Percentiles rank a stretch among this genome's conserved stretches.
Conservation (phyloP, 2,113 vertebrate species). For the Ramphastos sulfuratus region DNA sequence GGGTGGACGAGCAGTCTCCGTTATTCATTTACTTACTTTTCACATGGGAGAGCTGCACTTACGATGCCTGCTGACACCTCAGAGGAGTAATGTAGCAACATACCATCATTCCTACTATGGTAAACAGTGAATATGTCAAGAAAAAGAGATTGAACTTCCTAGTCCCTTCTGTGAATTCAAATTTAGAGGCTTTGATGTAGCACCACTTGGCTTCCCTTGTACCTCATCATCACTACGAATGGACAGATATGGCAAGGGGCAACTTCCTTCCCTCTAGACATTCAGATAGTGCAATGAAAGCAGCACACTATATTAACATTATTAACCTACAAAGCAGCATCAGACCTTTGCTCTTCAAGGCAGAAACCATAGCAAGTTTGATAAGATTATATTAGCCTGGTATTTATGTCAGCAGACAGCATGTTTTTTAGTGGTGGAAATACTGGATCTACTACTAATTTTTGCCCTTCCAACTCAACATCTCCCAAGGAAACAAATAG, state of each 20-base stretch:
- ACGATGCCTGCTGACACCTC: not conserved
- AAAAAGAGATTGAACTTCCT: not conserved
- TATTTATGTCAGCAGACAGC: not conserved
- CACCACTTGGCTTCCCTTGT: fast-evolving
- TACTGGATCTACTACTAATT: not conserved
- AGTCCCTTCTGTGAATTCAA: not conserved
- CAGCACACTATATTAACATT: not conserved
- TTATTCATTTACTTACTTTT: not conserved
- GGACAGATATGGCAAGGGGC: not conserved
- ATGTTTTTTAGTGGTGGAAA: not conserved
- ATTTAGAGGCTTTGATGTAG: not conserved
- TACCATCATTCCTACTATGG: not conserved
- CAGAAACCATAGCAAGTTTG: not conserved
- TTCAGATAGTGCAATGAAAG: not conserved
- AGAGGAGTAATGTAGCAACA: not conserved
- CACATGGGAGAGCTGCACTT: not conserved
- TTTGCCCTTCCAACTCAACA: not conserved
- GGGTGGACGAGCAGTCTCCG: not conserved
- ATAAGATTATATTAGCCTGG: not conserved
- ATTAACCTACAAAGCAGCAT: not conserved
- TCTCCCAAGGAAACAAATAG: not conserved
- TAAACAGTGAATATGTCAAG: not conserved
- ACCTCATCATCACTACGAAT: not conserved
- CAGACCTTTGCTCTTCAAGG: not conserved
- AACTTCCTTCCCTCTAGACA: not conserved